Evolutionary conservation across 35 echinoderm and acorn worm genomes (phyloP), one percentile per base, ranked within the genome.

Genomic region (Ophioderma brevispina): DNA sequence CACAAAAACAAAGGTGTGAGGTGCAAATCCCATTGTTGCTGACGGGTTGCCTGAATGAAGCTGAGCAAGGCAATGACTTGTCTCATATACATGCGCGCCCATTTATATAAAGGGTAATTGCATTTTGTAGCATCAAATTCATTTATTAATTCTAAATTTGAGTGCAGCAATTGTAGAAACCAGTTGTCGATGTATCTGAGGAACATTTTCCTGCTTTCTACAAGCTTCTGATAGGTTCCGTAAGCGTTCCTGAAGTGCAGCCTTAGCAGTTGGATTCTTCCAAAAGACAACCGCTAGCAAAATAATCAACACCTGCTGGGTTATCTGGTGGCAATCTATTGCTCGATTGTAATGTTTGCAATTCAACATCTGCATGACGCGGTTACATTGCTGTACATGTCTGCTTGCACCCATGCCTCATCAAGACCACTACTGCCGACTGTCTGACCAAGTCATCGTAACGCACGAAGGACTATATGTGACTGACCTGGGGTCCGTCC

Each of bases 381-480:
- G n/a, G n/a, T 52, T 52, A 40, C 19, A 82, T 41, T 40, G 31
- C 37, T 82, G 37, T 82, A 82, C 31, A 82, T 25, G 4, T 82
- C 42, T 42, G 80, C 80, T 25, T 82, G 37, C 15, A 40, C 37
- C 80, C 80, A 82, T 2, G 33, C 78, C 33, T 80, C 33, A 13
- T 18, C 18, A 33, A 80, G 35, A 36, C 52, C 75, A 78, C 76
- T 88, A 38, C 86, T 78, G 19, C 79, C 38, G 31, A 80, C 25
- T 42, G 76, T 88, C 40, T 43, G 75, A 42, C 38, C 85, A 77
- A 87, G 64, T 33, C 85, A 87, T 31, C 64, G 59, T 77, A 87
- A 40, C 36, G 59, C 85, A 77, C 56, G 75, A 18, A 87, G 35
- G 38, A 32, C 64, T 87, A 36, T 77, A 39, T 87, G 85, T n/a